Percentiles rank a stretch among this genome's conserved stretches.
These are phyloP conservation scores for Calliopum simillimum DNA, from an alignment of 2,888 invertebrate species.

Conservation along the genomic window DNA sequence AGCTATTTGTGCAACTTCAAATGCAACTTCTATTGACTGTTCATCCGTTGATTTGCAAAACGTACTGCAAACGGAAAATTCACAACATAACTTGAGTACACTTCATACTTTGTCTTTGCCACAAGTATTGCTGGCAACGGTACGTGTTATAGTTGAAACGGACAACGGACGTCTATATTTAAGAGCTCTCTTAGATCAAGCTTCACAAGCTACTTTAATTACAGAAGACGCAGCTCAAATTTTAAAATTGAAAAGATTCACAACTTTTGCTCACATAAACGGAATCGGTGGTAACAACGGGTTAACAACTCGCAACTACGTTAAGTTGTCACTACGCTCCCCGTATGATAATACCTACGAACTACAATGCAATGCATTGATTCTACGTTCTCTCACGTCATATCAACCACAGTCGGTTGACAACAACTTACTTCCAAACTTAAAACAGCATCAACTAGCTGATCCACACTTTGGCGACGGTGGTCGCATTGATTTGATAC, in stretches of 20 bases:
- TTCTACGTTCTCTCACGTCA: conserved; percentile 22
- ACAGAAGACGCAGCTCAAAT: conserved; percentile 26
- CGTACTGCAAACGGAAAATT: no score
- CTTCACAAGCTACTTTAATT: conserved; percentile 33
- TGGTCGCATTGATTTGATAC: conserved; percentile 6
- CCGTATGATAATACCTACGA: conserved; percentile 20
- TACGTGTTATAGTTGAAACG: conserved; percentile 30
- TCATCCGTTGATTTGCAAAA: no score
- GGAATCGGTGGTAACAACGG: conserved; percentile 23
- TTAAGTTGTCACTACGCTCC: conserved; percentile 27
- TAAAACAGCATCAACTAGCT: conserved; percentile 10
- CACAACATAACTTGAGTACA: no score
- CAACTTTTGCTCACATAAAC: conserved; percentile 25
- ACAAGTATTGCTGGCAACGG: conserved; percentile 32
- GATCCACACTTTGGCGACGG: conserved; percentile 29
- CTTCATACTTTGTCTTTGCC: no score
- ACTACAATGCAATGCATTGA: conserved; percentile 25
- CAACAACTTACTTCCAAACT: conserved; percentile 10
- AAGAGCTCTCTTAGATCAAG: conserved; percentile 34
- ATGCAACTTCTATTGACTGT: background rate
- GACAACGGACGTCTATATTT: conserved; percentile 9
- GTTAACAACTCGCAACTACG: conserved; percentile 12
- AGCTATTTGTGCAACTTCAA: background rate
- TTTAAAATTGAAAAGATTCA: conserved; percentile 17
- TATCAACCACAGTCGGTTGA: conserved; percentile 28